Percentiles rank a stretch among this genome's conserved stretches.
Conservation (phyloP, 2,797 vertebrate species). For the Lacerta viridis region DNA sequence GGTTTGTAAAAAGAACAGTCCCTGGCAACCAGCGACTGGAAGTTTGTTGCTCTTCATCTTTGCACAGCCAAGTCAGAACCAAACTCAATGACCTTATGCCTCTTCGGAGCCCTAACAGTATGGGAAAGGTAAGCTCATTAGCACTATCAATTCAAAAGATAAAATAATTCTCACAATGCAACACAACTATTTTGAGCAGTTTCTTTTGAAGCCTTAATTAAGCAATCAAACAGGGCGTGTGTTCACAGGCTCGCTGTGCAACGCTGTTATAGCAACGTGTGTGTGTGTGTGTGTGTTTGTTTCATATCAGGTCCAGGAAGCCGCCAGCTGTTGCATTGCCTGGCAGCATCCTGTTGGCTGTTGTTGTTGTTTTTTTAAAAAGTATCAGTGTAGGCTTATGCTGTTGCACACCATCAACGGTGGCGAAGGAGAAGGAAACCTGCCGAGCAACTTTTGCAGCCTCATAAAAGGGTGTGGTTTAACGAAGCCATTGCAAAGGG, state of each 20-base stretch:
- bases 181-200: conserved; percentile 33
- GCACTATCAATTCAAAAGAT: conserved; percentile 4
- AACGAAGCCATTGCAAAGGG: neutral
- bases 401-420: neutral
- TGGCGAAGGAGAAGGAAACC: conserved; percentile 14
- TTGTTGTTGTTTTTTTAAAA: neutral
- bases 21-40: neutral
- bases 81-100: neutral
- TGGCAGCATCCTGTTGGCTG: conserved; percentile 1
- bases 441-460: neutral
- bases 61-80: neutral
- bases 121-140: conserved; percentile 23
- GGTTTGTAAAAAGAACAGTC: neutral
- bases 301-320: conserved; percentile 26
- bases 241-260: conserved; percentile 7
- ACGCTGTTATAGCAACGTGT: conserved; percentile 25
- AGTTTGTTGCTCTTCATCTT: neutral
- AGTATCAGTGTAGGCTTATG: neutral
- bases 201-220: conserved; percentile 43
- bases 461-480: conserved; percentile 29
- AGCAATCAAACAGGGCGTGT: conserved; percentile 26
- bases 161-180: conserved; percentile 5
- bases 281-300: neutral
- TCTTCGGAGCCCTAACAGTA: neutral
- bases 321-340: conserved; percentile 7